Base-by-base conservation (phyloP, 2,888 invertebrate genomes). In the Xestia rhomboidea region DNA sequence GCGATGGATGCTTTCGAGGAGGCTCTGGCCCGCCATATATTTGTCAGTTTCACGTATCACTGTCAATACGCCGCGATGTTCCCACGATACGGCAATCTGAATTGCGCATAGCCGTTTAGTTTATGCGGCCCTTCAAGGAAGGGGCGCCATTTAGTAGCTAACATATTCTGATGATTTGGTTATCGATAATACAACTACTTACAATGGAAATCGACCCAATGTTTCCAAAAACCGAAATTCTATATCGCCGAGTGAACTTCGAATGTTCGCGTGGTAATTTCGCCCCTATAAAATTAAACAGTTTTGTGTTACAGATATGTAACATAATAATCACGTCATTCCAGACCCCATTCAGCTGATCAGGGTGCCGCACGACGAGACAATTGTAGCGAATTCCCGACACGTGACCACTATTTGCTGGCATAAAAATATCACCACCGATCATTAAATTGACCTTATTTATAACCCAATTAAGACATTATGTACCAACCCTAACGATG, bases 331-430 rank as follows among this genome's bases (percentile, higher is more conserved):
- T 94, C 96, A 96, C 95, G 84, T 95, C 93, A 91, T 96, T 93
- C 91, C 90, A 90, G 88, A 91, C 90, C 92, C 92, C 91, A 92
- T 95, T 93, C 90, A 69, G 79, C 86, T 91, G 90, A 94, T 93
- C 92, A 92, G 89, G 90, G 91, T 78, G 82, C 90, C 91, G 90
- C 91, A 90, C 91, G 92, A 92, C 92, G 89, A 90, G 91, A 89
- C 95, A 95, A 96, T 96, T 96, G 94, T 94, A 90, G 94, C 94
- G 94, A 95, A 95, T 95, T 92, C 88, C 83, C 88, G 93, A 78
- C 96, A 96, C 96, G 96, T 96, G 96, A 96, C 96, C 96, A 91
- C 94, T 95, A 95, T 96, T 96, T 94, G 94, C 90, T 89, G 90
- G 92, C 91, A 91, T 94, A 93, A 95, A 93, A 91, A 90, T 93